Conservation (phyloP, 2,797 vertebrate species). For the Sciurus carolinensis region DNA sequence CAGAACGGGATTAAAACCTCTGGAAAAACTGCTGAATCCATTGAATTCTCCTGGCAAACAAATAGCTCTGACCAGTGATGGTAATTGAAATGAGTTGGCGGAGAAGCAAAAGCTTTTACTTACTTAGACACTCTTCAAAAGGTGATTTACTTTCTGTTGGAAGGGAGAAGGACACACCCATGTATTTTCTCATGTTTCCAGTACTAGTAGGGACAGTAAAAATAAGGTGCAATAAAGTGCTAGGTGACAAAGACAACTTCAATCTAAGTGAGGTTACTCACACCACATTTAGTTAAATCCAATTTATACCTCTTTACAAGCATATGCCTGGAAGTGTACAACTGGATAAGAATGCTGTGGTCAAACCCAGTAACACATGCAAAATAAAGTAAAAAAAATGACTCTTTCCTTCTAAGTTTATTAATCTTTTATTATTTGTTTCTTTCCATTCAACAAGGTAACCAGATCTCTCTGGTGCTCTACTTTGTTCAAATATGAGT, state of each 20-base stretch:
- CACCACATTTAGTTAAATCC: not conserved
- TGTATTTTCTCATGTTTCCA: constrained; percentile 30
- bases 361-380: not conserved
- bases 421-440: not conserved
- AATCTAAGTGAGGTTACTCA: not conserved
- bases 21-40: constrained; percentile 49
- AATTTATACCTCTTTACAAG: not conserved
- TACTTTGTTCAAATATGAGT: not conserved
- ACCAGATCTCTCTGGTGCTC: not conserved
- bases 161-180: not conserved
- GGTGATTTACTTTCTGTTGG: constrained; percentile 36
- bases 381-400: not conserved
- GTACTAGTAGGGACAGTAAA: not conserved
- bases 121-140: not conserved
- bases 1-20: not conserved
- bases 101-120: constrained; percentile 3
- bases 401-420: not conserved
- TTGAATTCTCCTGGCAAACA: not conserved
- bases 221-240: not conserved
- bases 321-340: not conserved
- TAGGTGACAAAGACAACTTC: not conserved
- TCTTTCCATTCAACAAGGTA: not conserved
- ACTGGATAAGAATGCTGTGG: not conserved
- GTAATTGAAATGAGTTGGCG: constrained; percentile 11
- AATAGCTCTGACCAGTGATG: not conserved